Evolutionary conservation across 2,113 vertebrate species (phyloP), one percentile per base, ranked within the genome.

Genomic region (Ailuropoda melanoleuca): DNA sequence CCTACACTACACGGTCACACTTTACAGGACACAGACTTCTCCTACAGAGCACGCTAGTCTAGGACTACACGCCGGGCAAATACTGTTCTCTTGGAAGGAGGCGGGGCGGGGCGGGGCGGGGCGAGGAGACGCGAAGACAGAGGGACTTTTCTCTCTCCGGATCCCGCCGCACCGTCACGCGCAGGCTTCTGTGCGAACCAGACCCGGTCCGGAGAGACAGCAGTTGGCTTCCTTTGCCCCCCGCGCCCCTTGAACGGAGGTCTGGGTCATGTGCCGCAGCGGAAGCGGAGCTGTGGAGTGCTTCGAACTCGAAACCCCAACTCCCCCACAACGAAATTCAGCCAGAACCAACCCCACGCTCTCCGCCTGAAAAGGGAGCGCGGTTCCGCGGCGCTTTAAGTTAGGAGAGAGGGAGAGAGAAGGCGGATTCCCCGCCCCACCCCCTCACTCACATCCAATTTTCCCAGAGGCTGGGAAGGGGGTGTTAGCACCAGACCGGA

Each of bases 401-500:
- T 93, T 78, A 68, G 55, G 55, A 50, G 66, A 78, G 43, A 31
- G 55, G 46, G n/a, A 31, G 1, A 56, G 12, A 72, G 55, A 26
- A 90, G 75, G 95, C 17, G 39, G 80, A 70, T 56, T 74, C 29
- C 31, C 78, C 4, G 74, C 37, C 34, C 14, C n/a, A 10, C 4
- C 58, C n/a, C n/a, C 55, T 11, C 46, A 29, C 23, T 23, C 58
- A 26, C 70, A 24, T 46, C 43, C 75, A 21, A 2, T 46, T 43
- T 82, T 60, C 93, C 86, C 89, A 90, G 43, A 66, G 75, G 34
- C 60, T 81, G 92, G 84, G 82, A 88, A 88, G 85, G 84, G 86
- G 31, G 31, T 93, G 62, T 97, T 97, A 98, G 98, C 97, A 98
- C 97, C 97, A 95, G 92, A 93, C 92, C 66, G 56, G 43, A 96